Evolutionary conservation across 1,140 invertebrate genomes (phyloP).

Genomic region (Drosophila baimaii): DNA sequence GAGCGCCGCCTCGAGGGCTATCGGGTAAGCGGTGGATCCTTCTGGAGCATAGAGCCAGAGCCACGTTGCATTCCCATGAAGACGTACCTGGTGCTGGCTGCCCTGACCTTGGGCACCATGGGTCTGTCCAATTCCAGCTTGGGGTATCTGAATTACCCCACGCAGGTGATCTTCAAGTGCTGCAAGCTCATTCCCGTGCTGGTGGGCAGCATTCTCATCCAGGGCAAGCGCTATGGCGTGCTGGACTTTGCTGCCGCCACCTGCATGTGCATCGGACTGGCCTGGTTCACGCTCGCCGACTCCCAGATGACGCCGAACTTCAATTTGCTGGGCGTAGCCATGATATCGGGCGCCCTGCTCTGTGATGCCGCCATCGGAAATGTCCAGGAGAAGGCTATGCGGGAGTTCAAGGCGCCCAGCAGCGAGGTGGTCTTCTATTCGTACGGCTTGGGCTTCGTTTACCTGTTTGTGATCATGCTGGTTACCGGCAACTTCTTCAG

Average conservation of each 20-base stretch:
- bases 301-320: slow-evolving; percentile 95
- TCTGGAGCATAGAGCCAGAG: slow-evolving; percentile 85
- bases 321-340: slow-evolving; percentile 91
- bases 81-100: slow-evolving; percentile 92
- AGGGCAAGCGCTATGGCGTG: slow-evolving; percentile 93
- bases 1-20: slow-evolving; percentile 89
- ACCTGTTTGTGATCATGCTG: slow-evolving; percentile 91
- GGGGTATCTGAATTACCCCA: slow-evolving; percentile 98
- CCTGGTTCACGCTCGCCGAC: slow-evolving; percentile 96
- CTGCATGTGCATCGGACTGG: slow-evolving; percentile 95
- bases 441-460: slow-evolving; percentile 94
- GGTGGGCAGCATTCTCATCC: slow-evolving; percentile 95
- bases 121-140: slow-evolving; percentile 97
- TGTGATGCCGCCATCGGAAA: slow-evolving; percentile 98
- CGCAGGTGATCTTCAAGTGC: slow-evolving; percentile 97
- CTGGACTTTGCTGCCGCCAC: slow-evolving; percentile 93
- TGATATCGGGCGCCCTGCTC: slow-evolving; percentile 94
- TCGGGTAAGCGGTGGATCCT: slow-evolving; percentile 24
- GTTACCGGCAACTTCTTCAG: slow-evolving; percentile 90
- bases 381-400: slow-evolving; percentile 97
- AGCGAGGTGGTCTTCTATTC: slow-evolving; percentile 97
- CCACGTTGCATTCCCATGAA: slow-evolving; percentile 91
- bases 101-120: slow-evolving; percentile 97
- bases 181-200: slow-evolving; percentile 98
- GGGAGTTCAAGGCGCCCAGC: slow-evolving; percentile 91